phyloP scores from a whole-genome alignment of 2,113 vertebrate species.

The Entelurus aequoreus region DNA sequence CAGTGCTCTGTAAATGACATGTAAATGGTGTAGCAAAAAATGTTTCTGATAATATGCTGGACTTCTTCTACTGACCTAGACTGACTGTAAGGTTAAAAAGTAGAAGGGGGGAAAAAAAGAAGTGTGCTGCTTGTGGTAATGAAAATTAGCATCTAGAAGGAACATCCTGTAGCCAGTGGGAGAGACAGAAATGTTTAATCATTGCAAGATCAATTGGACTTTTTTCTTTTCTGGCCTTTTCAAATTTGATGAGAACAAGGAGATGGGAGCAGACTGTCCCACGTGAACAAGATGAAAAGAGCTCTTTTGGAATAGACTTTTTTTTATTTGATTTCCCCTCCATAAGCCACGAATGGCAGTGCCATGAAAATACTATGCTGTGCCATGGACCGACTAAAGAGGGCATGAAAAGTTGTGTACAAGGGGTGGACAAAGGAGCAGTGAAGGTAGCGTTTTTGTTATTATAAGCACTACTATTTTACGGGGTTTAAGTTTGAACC shows the following conservation, averaged over 20 bases:
- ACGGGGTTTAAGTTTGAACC: background rate
- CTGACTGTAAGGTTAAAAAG: slow-evolving; percentile 17
- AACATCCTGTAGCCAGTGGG: slow-evolving; percentile 25
- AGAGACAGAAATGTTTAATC: slow-evolving; percentile 30
- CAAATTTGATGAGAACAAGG: slow-evolving; percentile 46
- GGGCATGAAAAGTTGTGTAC: background rate
- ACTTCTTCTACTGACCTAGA: slow-evolving; percentile 49
- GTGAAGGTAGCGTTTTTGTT: background rate
- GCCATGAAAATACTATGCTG: slow-evolving; percentile 8
- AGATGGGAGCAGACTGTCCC: slow-evolving; percentile 21
- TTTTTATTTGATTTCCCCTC: slow-evolving; percentile 7
- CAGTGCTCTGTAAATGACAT: slow-evolving; percentile 69
- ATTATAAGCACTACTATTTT: too few relatives aligned
- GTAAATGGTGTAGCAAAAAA: slow-evolving; percentile 64
- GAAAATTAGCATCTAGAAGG: slow-evolving; percentile 23
- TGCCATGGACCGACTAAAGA: background rate
- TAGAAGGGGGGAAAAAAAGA: background rate
- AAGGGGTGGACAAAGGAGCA: slow-evolving; percentile 11
- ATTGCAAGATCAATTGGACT: slow-evolving; percentile 48
- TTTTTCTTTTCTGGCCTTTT: slow-evolving; percentile 42
- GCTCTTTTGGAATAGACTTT: slow-evolving; percentile 31
- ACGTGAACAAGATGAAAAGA: slow-evolving; percentile 25
- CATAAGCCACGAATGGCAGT: slow-evolving; percentile 1
- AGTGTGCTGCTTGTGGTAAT: background rate
- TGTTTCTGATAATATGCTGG: slow-evolving; percentile 65